Conservation (phyloP, 2,113 vertebrate genomes). For the Ibidorhyncha struthersii region DNA sequence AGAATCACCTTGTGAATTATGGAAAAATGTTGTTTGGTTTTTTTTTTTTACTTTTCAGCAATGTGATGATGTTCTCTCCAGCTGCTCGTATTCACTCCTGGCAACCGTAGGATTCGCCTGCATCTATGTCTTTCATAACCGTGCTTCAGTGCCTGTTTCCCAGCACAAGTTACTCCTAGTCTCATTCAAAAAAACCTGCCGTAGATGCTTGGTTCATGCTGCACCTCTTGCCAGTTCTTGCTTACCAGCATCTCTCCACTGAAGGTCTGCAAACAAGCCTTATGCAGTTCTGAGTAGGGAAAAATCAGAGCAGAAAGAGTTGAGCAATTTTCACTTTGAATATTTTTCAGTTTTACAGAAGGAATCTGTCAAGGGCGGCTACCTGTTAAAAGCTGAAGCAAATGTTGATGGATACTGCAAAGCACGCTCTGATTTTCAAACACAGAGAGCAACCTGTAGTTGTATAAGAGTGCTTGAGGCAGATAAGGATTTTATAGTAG, state of each 20-base stretch:
- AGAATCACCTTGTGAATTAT: not conserved
- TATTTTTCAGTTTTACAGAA: no score
- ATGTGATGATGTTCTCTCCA: not conserved
- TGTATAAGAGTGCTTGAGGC: no score
- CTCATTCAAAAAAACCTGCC: not conserved
- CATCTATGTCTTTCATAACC: not conserved
- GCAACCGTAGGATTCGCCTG: not conserved
- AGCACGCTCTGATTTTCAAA: no score
- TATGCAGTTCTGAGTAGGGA: not conserved
- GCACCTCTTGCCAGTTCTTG: not conserved
- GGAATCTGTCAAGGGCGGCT: no score
- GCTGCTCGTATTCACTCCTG: not conserved
- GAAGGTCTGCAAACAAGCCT: not conserved
- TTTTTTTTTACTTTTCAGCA: not conserved
- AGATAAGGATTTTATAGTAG: no score
- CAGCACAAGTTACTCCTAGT: not conserved
- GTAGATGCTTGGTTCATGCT: not conserved
- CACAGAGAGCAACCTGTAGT: no score
- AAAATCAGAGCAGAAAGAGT: not conserved
- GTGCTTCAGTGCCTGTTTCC: not conserved
- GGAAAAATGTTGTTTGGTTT: no score
- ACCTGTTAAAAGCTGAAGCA: no score
- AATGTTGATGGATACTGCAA: no score
- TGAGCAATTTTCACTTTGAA: no score
- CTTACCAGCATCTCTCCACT: not conserved